phyloP scores from a whole-genome alignment of 2,113 vertebrate genomes.

The Pleuronectes platessa region DNA sequence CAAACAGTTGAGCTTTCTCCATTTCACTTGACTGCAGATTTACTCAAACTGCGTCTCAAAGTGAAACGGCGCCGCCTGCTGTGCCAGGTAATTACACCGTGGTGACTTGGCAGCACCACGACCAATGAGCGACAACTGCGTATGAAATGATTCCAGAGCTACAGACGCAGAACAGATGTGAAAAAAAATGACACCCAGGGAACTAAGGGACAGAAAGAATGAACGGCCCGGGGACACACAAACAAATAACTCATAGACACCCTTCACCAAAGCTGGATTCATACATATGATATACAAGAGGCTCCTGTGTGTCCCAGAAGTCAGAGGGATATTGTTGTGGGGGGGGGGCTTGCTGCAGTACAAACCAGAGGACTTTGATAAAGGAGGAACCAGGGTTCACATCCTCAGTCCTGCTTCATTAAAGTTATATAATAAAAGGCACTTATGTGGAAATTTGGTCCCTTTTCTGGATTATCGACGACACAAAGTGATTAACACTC shows the following conservation, averaged over 20 bases:
- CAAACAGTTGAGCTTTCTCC: constrained; percentile 45
- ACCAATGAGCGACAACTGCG: constrained; percentile 26
- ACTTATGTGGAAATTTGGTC: no score
- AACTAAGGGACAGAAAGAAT: not conserved
- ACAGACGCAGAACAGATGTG: constrained; percentile 27
- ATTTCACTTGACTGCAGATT: constrained; percentile 53
- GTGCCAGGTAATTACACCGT: constrained; percentile 61
- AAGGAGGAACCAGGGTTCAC: no score
- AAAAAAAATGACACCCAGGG: not conserved
- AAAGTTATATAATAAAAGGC: no score
- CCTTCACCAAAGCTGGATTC: not conserved
- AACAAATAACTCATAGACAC: not conserved
- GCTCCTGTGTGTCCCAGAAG: not conserved
- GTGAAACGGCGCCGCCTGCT: constrained; percentile 54
- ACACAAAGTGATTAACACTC: no score
- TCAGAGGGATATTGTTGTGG: not conserved
- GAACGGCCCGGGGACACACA: not conserved
- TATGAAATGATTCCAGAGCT: constrained; percentile 31
- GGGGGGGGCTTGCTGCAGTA: no score
- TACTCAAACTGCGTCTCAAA: constrained; percentile 56
- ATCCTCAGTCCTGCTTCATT: no score
- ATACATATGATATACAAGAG: not conserved
- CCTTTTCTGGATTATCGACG: no score
- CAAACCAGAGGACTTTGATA: no score
- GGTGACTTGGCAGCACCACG: constrained; percentile 45